A percentile compares a stretch with the other conserved stretches of the same genome.
phyloP scores from a whole-genome alignment of 2,797 vertebrate species.

The Furcifer pardalis region DNA sequence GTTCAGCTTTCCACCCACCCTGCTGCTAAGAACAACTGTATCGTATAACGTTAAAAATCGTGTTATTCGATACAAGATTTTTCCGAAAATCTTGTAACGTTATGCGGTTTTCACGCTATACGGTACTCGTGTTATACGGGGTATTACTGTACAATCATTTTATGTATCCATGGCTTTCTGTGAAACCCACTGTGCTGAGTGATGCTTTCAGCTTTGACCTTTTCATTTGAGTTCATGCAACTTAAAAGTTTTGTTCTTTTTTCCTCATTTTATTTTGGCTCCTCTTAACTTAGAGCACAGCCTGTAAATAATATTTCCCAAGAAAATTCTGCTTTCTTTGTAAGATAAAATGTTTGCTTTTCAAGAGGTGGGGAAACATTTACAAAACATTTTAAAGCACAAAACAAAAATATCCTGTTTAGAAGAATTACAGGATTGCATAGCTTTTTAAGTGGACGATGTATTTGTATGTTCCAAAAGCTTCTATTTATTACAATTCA shows the following conservation, averaged over 20 bases:
- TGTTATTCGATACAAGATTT: no score
- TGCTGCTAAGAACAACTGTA: no score
- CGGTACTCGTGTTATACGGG: no score
- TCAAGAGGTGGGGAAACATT: fast-evolving
- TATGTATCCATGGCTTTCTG: constrained; percentile 6
- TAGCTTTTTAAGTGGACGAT: not conserved
- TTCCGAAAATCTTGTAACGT: no score
- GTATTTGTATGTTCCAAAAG: fast-evolving
- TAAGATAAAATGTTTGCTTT: not conserved
- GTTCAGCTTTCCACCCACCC: no score
- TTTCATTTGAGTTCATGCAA: not conserved
- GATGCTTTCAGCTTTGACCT: constrained; percentile 25
- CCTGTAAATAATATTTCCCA: not conserved
- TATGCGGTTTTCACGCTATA: no score
- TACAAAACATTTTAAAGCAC: not conserved
- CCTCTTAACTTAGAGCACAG: not conserved
- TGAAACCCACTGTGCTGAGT: constrained; percentile 25
- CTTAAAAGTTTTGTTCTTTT: not conserved
- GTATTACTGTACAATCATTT: no score
- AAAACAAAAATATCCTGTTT: fast-evolving
- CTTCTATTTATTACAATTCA: not conserved
- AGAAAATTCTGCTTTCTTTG: not conserved
- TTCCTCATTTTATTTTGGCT: not conserved
- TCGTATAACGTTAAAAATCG: no score
- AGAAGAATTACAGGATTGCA: not conserved